Conservation (phyloP, 2,888 invertebrate genomes). For the Drosophila putrida region DNA sequence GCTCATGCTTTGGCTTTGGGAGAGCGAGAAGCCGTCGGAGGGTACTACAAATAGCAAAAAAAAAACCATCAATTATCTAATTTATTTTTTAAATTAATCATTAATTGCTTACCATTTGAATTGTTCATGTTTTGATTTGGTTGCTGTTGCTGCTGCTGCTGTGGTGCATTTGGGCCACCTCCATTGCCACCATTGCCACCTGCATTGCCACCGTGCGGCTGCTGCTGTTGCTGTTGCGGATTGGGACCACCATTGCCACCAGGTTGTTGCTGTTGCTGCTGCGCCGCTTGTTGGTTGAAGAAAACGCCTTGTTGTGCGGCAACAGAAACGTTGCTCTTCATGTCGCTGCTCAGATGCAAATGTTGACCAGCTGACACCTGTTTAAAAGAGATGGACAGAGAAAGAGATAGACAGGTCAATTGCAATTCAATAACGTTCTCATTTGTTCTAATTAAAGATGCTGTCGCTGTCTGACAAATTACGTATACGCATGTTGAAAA, state of each 20-base stretch:
- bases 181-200: constrained; percentile 48
- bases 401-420: constrained; percentile 16
- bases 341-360: constrained; percentile 91
- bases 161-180: constrained; percentile 85
- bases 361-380: constrained; percentile 95
- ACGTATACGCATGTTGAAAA: constrained; percentile 11
- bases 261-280: constrained; percentile 79
- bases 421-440: constrained; percentile 17
- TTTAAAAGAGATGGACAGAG: background rate
- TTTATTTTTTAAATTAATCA: background rate
- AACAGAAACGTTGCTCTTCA: constrained; percentile 91
- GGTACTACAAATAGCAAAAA: constrained; percentile 70
- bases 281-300: constrained; percentile 86
- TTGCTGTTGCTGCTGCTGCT: constrained; percentile 82
- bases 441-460: constrained; percentile 16
- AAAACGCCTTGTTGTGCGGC: constrained; percentile 95
- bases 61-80: background rate
- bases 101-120: constrained; percentile 79
- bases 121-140: constrained; percentile 84
- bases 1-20: constrained; percentile 94
- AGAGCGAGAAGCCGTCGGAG: constrained; percentile 88
- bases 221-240: constrained; percentile 61
- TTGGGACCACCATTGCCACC: constrained; percentile 65
- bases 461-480: constrained; percentile 2
- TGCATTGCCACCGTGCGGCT: constrained; percentile 65